Conservation (phyloP, 2,888 invertebrate genomes). For the Pandemis heparana region DNA sequence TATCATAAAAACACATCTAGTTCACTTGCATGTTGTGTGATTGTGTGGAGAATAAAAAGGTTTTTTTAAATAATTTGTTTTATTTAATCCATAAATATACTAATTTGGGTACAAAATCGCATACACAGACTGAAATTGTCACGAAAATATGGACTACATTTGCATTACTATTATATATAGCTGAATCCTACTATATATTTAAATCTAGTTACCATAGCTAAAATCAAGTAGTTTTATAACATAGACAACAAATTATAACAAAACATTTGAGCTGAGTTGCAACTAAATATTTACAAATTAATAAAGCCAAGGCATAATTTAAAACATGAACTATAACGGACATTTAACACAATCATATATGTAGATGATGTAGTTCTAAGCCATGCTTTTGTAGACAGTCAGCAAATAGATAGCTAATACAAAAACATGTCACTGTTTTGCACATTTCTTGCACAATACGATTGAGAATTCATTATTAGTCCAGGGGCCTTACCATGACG, state of each 20-base stretch:
- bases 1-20: slow-evolving; percentile 58
- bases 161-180: too few species aligned
- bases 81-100: slow-evolving; percentile 23
- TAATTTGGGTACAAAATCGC: slow-evolving; percentile 19
- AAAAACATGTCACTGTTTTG: not conserved
- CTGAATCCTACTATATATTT: not conserved
- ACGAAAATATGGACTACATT: slow-evolving; percentile 1
- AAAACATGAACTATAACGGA: too few species aligned
- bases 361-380: not conserved
- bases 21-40: slow-evolving; percentile 63
- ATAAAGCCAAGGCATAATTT: not conserved
- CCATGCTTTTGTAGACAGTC: not conserved
- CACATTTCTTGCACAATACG: not conserved
- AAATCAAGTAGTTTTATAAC: not conserved
- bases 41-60: slow-evolving; percentile 63
- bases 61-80: slow-evolving; percentile 48
- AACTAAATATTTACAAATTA: slow-evolving; percentile 24
- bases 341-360: too few species aligned
- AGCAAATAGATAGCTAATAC: not conserved
- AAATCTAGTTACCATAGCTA: not conserved
- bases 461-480: not conserved
- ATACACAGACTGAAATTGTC: slow-evolving; percentile 1
- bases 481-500: too few species aligned
- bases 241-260: not conserved
- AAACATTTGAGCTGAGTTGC: slow-evolving; percentile 2